Percentiles rank a stretch among this genome's conserved stretches.
Conservation (phyloP, 1,140 invertebrate species). For the Tetraneura akinire region DNA sequence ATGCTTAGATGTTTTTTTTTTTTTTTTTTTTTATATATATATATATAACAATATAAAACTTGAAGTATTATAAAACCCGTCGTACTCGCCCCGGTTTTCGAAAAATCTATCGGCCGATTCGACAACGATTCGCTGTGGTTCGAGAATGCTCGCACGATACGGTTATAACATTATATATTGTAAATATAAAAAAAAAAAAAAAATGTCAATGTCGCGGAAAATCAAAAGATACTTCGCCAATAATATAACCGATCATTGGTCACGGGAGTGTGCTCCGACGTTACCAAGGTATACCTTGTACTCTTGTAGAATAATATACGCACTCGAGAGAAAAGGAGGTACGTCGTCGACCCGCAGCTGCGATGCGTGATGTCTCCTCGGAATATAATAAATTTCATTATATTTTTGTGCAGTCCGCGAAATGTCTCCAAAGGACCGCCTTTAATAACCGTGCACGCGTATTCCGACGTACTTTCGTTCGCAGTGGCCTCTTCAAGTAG, state of each 20-base stretch:
- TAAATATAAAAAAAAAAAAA: background rate
- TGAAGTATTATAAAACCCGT: no score
- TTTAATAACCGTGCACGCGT: slow-evolving; percentile 15
- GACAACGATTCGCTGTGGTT: background rate
- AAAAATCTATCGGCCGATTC: background rate
- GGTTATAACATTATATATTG: background rate
- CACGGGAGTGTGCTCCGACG: slow-evolving; percentile 24
- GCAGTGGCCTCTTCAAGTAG: background rate
- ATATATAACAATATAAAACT: no score
- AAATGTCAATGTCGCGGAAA: slow-evolving; percentile 12
- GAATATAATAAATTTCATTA: background rate
- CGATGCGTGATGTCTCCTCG: background rate
- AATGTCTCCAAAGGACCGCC: background rate
- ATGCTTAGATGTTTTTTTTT: no score
- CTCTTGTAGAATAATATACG: no score
- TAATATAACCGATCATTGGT: slow-evolving; percentile 14
- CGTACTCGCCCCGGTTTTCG: no score
- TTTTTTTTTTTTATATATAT: no score
- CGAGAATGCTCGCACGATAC: no score
- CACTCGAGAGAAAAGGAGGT: slow-evolving; percentile 3
- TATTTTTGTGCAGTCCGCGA: background rate
- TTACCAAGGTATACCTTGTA: no score
- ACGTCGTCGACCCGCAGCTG: background rate
- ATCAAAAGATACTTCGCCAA: slow-evolving; percentile 12
- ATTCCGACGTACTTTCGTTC: background rate